Base-by-base conservation (phyloP, 2,797 vertebrate genomes). In the Lerista edwardsae region DNA sequence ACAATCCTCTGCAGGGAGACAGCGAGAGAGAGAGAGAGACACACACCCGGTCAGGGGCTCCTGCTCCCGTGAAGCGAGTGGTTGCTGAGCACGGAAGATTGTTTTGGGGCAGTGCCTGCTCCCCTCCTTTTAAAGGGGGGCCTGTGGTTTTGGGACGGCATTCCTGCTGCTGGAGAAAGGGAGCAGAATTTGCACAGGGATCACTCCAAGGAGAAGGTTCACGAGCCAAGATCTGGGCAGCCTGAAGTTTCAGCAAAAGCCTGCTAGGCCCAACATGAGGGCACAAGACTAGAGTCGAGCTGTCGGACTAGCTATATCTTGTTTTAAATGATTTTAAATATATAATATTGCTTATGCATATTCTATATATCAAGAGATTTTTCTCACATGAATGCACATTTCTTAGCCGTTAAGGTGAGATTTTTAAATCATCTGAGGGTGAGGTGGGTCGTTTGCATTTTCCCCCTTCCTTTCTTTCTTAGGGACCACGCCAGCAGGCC, bases 281-380 rank as follows among this genome's bases (percentile, higher is more conserved):
- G 39, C 47, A 19, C 36, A 44, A 51, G 23, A 31, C 44, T 0
- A 0, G 31, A 68, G 31, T 2, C 1, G 73, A 79, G 90, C 82
- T 65, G 0, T 14, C 87, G 0, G 1, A 88, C 90, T 87, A 80
- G 83, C 84, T 91, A 86, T 80, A 82, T 85, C 84, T 84, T 80
- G 82, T 88, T 21, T n/a, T 4, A 91, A 76, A 83, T 39, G 80
- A 91, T 91, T 93, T 90, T 82, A 88, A 92, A 79, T 91, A 87
- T 89, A 86, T 93, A 36, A 69, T 86, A 88, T 90, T 78, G 81
- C 90, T 44, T 89, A 90, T 79, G 86, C 0, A 0, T 92, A 89
- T 91, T 84, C 27, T 89, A 85, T 87, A 83, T 85, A 90, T 72
- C 74, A 85, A 91, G 89, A 88, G 88, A 75, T 90, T 87, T 87